Evolutionary conservation across 1,140 invertebrate genomes (phyloP), one percentile per base, ranked within the genome.

Genomic region (Bombus breviceps): DNA sequence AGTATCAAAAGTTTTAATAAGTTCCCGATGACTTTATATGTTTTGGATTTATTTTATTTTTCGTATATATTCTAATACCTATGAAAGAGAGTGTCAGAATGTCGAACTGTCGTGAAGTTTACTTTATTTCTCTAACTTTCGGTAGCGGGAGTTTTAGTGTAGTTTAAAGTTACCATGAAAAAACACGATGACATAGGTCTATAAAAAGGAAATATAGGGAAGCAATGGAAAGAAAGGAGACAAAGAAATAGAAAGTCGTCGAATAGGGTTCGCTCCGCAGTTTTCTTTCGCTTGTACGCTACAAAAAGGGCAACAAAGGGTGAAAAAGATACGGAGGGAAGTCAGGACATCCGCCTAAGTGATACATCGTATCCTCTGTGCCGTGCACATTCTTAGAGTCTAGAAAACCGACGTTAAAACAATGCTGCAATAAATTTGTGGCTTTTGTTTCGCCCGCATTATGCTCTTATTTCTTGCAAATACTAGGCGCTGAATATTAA

Each of bases 391-490:
- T 68, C 71, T 81, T 22, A 41, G 43, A 37, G 71, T 75, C 71
- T 41, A 68, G 57, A 57, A 68, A 74, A 81, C 68, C 80, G 71
- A 75, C 59, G 71, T 75, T 85, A 74, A 85, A 81, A 85, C 78
- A 81, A 81, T 81, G 84, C 71, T 34, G 84, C 69, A 81, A 79
- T 85, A 85, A 80, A 85, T 81, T 81, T 69, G 59, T 28, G 62
- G 32, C 34, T 57, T 85, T 85, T 85, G 68, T 84, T 68, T 22
- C 41, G 22, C 25, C 8, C 3, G 34, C 78, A 53, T 81, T 80
- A 62, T 34, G 43, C 41, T 81, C 37, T 57, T 53, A 12, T 41
- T 34, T 28, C 10, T 13, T 8, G 39, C 15, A 22, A 59, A 43
- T 34, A 6, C 10, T 22, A 37, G 15, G 22, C 18, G 37, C 47